A percentile compares a stretch with the other conserved stretches of the same genome.
Evolutionary conservation across 2,113 vertebrate genomes (phyloP).

Genomic region (Clarias batrachus): DNA sequence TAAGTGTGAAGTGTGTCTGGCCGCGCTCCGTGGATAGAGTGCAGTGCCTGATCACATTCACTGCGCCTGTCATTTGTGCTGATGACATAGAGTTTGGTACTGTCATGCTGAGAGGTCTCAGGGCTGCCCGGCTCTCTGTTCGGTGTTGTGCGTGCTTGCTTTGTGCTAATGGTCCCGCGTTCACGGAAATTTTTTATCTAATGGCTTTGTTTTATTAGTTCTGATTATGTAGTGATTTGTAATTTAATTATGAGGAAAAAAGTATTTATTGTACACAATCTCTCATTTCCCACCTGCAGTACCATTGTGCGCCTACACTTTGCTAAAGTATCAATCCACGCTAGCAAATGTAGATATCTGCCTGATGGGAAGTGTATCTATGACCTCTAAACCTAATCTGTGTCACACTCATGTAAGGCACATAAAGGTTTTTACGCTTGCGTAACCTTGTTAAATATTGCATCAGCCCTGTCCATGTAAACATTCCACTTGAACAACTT

Average conservation of each 20-base stretch:
- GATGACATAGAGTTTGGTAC: neutral
- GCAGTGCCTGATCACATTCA: neutral
- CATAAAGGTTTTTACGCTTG: neutral
- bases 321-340: neutral
- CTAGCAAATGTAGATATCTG: neutral
- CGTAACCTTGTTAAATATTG: constrained; percentile 13
- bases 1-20: neutral
- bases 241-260: too few species aligned
- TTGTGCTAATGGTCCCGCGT: neutral
- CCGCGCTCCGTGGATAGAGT: neutral
- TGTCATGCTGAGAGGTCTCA: neutral
- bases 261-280: too few species aligned
- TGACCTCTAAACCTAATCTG: neutral
- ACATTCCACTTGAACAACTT: neutral
- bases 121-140: neutral
- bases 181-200: too few species aligned
- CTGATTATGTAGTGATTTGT: too few species aligned
- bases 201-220: too few species aligned
- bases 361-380: neutral
- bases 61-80: neutral
- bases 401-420: neutral
- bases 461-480: neutral
- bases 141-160: neutral
- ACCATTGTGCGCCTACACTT: too few species aligned
- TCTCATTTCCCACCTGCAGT: too few species aligned